A percentile compares a stretch with the other conserved stretches of the same genome.
phyloP scores from a whole-genome alignment of 2,888 invertebrate species.

The Perdita meconis region DNA sequence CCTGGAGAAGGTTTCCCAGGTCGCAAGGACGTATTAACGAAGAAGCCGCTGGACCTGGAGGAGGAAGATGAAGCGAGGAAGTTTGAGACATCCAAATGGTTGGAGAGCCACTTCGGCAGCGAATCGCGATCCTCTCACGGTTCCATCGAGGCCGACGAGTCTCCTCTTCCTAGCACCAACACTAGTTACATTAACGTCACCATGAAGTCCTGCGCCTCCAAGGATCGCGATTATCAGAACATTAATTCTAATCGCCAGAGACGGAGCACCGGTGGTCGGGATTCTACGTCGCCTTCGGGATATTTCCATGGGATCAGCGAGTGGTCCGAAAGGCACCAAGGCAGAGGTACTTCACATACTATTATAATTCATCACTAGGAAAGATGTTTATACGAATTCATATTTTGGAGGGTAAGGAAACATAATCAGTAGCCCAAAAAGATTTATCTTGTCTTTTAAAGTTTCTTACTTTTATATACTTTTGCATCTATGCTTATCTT shows the following conservation, averaged over 20 bases:
- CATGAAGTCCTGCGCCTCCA: constrained; percentile 87
- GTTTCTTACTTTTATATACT: too few species aligned
- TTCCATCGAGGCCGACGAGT: constrained; percentile 88
- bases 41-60: constrained; percentile 93
- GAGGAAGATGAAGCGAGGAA: constrained; percentile 95
- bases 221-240: constrained; percentile 70
- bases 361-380: too few species aligned
- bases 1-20: constrained; percentile 84
- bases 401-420: too few species aligned
- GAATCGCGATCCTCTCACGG: constrained; percentile 92
- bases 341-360: constrained; percentile 56
- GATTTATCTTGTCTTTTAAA: too few species aligned
- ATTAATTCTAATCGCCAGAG: constrained; percentile 76
- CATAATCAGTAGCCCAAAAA: too few species aligned
- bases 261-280: constrained; percentile 70
- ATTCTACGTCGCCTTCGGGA: constrained; percentile 81
- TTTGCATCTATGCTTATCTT: too few species aligned
- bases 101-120: constrained; percentile 95
- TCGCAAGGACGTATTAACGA: constrained; percentile 92
- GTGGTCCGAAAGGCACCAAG: constrained; percentile 88
- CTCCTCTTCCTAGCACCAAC: constrained; percentile 87
- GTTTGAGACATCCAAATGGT: constrained; percentile 95
- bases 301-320: constrained; percentile 92
- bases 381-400: too few species aligned
- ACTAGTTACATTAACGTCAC: constrained; percentile 92